These are phyloP conservation scores for Baronia brevicornis DNA, from an alignment of 2,888 invertebrate species.

Conservation along the genomic window DNA sequence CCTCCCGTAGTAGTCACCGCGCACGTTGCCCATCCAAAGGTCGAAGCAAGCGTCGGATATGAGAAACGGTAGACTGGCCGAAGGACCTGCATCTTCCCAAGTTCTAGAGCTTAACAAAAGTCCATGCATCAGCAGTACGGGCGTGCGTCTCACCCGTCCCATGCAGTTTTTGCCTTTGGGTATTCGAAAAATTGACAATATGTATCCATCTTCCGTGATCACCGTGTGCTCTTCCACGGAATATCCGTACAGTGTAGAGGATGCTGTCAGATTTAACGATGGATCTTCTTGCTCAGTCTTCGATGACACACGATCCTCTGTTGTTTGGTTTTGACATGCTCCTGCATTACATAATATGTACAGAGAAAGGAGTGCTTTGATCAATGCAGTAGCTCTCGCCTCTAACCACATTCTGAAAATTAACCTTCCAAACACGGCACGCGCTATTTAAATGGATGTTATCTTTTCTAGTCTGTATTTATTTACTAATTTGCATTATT, in stretches of 20 bases:
- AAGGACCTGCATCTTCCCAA: conserved; percentile 48
- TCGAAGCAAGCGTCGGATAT: conserved; percentile 33
- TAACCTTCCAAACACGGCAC: no score
- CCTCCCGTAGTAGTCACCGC: conserved; percentile 65
- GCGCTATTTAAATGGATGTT: no score
- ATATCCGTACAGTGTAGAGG: conserved; percentile 35
- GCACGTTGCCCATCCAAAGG: conserved; percentile 39
- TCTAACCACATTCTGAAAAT: no score
- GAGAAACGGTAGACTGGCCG: conserved; percentile 30
- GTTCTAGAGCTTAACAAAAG: conserved; percentile 44
- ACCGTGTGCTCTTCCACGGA: conserved; percentile 39
- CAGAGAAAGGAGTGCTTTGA: no score
- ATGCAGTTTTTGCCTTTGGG: conserved; percentile 30
- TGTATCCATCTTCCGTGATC: conserved; percentile 48
- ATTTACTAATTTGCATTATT: no score
- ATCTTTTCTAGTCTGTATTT: no score
- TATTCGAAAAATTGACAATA: conserved; percentile 42
- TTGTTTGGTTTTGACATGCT: no score
- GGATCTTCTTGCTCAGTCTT: no score
- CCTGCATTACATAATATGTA: no score
- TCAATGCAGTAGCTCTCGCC: no score
- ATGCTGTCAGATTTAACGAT: conserved; percentile 37
- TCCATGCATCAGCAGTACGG: conserved; percentile 53
- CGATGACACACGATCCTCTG: no score
- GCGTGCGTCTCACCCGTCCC: conserved; percentile 25